A percentile compares a stretch with the other conserved stretches of the same genome.
Conservation (phyloP, 1,140 invertebrate genomes). For the Psilanteris sp. region DNA sequence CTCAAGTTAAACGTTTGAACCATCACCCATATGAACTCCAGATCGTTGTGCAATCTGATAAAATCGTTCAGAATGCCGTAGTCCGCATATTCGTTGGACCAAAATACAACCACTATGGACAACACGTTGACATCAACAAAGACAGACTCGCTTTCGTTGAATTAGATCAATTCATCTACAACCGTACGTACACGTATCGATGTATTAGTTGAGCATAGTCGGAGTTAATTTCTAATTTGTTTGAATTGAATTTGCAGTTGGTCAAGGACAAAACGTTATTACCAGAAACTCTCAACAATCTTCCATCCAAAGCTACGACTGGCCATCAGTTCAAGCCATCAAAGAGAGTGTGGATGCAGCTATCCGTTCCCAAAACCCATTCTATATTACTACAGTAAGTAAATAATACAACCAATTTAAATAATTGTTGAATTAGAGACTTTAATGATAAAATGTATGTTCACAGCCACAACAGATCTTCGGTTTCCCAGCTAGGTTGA, state of each 20-base stretch:
- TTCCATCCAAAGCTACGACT: constrained; percentile 82
- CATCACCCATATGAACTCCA: constrained; percentile 84
- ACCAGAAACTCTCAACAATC: constrained; percentile 85
- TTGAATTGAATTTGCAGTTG: constrained; percentile 75
- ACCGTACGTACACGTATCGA: constrained; percentile 70
- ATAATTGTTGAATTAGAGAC: no score
- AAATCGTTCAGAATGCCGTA: constrained; percentile 71
- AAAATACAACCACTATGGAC: constrained; percentile 81
- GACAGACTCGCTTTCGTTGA: constrained; percentile 83
- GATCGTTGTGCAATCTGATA: constrained; percentile 79
- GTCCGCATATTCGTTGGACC: constrained; percentile 82
- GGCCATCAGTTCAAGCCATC: constrained; percentile 82
- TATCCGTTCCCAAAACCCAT: constrained; percentile 76
- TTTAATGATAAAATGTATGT: no score
- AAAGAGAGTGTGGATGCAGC: constrained; percentile 78
- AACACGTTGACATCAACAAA: constrained; percentile 81
- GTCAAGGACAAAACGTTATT: constrained; percentile 84
- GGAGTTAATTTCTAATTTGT: no score
- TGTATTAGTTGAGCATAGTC: no score
- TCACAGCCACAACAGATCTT: constrained; percentile 78
- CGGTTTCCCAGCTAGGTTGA: constrained; percentile 82
- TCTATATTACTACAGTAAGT: constrained; percentile 78
- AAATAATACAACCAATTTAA: not conserved
- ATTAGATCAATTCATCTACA: constrained; percentile 85
- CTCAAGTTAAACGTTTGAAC: constrained; percentile 80